Conservation (phyloP, 2,113 vertebrate genomes). For the Illadopsis cleaveri region DNA sequence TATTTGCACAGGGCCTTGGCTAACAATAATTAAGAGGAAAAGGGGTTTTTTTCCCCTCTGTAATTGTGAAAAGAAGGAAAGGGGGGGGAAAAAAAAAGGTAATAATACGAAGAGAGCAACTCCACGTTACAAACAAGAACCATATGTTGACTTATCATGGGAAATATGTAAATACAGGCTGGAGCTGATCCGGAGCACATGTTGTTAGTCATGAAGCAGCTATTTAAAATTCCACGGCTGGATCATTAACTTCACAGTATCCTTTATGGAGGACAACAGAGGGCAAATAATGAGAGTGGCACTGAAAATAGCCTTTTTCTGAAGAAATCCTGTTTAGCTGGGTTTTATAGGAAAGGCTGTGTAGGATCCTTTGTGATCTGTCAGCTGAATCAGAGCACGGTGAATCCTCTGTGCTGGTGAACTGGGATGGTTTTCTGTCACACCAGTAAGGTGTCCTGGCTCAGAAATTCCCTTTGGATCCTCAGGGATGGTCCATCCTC, state of each 20-base stretch:
- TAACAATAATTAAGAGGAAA: constrained; percentile 37
- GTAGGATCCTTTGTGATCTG: neutral
- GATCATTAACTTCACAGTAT: constrained; percentile 64
- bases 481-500: neutral
- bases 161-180: constrained; percentile 79
- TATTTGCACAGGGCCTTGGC: neutral
- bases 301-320: neutral
- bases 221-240: constrained; percentile 58
- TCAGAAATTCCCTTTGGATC: neutral
- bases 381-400: neutral
- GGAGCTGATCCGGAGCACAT: constrained; percentile 73
- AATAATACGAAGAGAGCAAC: constrained; percentile 50
- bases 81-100: neutral
- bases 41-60: neutral
- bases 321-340: neutral
- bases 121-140: constrained; percentile 76
- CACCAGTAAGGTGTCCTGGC: neutral
- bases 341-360: neutral
- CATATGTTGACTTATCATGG: constrained; percentile 78
- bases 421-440: neutral
- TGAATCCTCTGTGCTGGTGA: neutral
- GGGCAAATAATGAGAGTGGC: neutral
- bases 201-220: constrained; percentile 76
- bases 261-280: constrained; percentile 30
- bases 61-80: neutral